Evolutionary conservation across 2,888 invertebrate genomes (phyloP).

Genomic region (Troides helena): DNA sequence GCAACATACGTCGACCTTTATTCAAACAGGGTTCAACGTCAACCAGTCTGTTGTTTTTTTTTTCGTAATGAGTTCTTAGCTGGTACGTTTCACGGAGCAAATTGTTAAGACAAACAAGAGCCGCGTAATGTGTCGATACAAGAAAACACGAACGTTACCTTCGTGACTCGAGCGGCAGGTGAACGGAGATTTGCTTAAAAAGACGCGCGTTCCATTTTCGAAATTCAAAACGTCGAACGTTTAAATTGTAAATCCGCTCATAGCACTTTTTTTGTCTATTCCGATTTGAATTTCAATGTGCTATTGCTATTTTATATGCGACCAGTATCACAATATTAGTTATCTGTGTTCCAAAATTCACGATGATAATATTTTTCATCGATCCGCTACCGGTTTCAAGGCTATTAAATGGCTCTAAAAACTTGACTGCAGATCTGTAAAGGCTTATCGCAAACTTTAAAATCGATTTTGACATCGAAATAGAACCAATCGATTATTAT

Average conservation of each 20-base stretch:
- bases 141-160: conserved; percentile 54
- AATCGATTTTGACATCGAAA: conserved; percentile 59
- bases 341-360: too few species aligned
- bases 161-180: conserved; percentile 56
- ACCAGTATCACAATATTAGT: conserved; percentile 35
- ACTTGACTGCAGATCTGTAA: conserved; percentile 46
- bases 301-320: conserved; percentile 28
- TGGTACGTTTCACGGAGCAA: conserved; percentile 59
- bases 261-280: conserved; percentile 1
- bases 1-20: conserved; percentile 37
- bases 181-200: conserved; percentile 47
- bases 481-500: conserved; percentile 66
- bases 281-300: conserved; percentile 15
- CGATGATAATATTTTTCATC: conserved; percentile 66
- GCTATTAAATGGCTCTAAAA: conserved; percentile 51
- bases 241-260: conserved; percentile 2
- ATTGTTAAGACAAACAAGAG: conserved; percentile 54
- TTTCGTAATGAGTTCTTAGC: conserved; percentile 69
- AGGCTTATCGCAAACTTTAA: conserved; percentile 43
- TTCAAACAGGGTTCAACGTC: conserved; percentile 46
- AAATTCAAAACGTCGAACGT: conserved; percentile 36
- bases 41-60: conserved; percentile 38
- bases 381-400: conserved; percentile 41
- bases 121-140: conserved; percentile 39
- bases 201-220: conserved; percentile 46